phyloP scores from a whole-genome alignment of 2,797 vertebrate genomes.

The Emydoidea blandingii region DNA sequence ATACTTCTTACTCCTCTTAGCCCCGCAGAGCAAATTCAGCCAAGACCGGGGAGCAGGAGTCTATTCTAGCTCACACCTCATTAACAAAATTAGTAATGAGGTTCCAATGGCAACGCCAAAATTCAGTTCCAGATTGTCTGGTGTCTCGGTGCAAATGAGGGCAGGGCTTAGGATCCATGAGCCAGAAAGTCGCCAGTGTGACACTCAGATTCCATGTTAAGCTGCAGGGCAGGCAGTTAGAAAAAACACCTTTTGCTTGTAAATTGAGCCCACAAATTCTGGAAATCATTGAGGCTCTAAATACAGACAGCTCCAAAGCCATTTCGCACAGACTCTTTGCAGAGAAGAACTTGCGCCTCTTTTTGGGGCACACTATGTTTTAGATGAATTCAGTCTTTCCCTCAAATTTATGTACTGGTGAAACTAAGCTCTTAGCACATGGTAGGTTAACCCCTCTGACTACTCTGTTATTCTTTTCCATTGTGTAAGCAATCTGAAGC shows the following conservation, averaged over 20 bases:
- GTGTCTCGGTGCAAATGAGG: not conserved
- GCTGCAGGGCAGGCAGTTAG: not conserved
- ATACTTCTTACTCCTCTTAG: not conserved
- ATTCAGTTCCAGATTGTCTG: not conserved
- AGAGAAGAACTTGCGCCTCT: not conserved
- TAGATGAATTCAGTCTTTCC: not conserved
- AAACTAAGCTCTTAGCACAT: not conserved
- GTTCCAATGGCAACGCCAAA: not conserved
- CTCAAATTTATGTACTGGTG: not conserved
- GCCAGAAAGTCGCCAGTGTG: not conserved
- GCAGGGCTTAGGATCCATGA: not conserved
- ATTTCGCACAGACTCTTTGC: not conserved
- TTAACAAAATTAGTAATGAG: not conserved
- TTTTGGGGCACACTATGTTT: not conserved
- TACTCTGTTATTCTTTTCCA: not conserved
- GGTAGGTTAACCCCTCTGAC: not conserved
- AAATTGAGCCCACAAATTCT: not conserved
- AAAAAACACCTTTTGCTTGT: not conserved
- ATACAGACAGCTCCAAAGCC: not conserved
- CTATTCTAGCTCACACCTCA: not conserved
- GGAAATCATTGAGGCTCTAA: not conserved
- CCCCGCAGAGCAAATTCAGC: not conserved
- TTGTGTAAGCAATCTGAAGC: not conserved
- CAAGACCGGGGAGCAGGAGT: not conserved
- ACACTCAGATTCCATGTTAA: not conserved